Evolutionary conservation across 2,113 vertebrate genomes (phyloP).

Genomic region (Falcunculus frontatus): DNA sequence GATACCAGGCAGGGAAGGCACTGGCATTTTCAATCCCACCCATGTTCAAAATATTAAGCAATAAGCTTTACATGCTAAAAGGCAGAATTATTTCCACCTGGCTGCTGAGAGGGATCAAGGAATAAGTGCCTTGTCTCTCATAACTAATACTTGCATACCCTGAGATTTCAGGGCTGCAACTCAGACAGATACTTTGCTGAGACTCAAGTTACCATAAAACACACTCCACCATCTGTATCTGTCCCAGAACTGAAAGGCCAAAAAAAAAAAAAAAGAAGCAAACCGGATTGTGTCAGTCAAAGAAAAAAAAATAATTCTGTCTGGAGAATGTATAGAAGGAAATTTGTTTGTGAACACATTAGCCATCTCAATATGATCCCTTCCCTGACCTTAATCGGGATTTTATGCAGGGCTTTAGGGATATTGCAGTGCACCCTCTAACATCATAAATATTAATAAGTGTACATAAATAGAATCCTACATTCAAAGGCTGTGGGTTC

Average conservation of each 20-base stretch:
- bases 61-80: conserved; percentile 6
- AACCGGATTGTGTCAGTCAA: background rate
- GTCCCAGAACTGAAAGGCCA: background rate
- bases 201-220: background rate
- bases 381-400: conserved; percentile 27
- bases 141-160: background rate
- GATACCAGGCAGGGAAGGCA: background rate
- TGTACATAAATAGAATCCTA: conserved; percentile 48
- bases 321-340: conserved; percentile 10
- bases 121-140: background rate
- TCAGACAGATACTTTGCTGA: background rate
- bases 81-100: conserved; percentile 20
- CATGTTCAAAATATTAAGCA: background rate
- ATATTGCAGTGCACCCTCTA: conserved; percentile 31
- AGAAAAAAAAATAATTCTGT: background rate
- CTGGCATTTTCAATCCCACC: background rate
- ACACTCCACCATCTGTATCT: background rate
- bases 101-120: background rate
- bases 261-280: background rate
- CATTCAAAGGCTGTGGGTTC: conserved; percentile 29
- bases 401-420: conserved; percentile 53
- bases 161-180: background rate
- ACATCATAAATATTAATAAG: conserved; percentile 54
- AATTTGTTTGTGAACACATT: conserved; percentile 37
- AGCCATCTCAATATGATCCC: conserved; percentile 16